phyloP scores from a whole-genome alignment of 1,140 invertebrate species.

The Reticulitermes speratus region DNA sequence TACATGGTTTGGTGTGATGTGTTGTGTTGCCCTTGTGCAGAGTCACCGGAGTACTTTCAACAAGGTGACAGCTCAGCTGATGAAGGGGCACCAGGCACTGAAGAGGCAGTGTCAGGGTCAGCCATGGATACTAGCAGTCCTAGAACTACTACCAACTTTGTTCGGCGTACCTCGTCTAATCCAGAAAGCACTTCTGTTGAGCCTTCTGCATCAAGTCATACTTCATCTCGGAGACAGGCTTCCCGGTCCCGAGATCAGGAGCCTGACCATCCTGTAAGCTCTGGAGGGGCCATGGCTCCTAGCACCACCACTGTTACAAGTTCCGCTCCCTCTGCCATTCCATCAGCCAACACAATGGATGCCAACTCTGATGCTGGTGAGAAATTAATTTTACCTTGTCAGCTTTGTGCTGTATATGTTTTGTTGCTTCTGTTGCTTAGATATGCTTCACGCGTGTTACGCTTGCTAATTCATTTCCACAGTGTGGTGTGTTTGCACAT shows the following conservation, averaged over 20 bases:
- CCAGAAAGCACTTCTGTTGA: not conserved
- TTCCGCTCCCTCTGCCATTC: not conserved
- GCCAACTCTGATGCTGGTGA: not conserved
- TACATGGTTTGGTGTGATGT: not conserved
- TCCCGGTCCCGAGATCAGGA: not conserved
- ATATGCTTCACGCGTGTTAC: too few relatives aligned
- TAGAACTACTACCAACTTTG: not conserved
- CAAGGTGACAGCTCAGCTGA: not conserved
- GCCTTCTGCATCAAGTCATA: not conserved
- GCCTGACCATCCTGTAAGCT: not conserved
- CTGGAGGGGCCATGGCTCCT: not conserved
- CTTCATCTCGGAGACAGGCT: not conserved
- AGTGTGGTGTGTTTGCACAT: too few relatives aligned
- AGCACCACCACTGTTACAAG: not conserved
- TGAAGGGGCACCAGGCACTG: not conserved
- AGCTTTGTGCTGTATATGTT: not conserved
- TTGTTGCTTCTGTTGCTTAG: too few relatives aligned
- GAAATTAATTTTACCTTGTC: not conserved
- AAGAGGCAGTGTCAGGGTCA: not conserved
- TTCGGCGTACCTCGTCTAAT: not conserved
- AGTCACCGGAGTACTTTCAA: not conserved
- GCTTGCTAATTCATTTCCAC: too few relatives aligned
- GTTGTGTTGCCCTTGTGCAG: not conserved
- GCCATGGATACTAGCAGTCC: not conserved
- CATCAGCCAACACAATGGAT: not conserved